These are phyloP conservation scores for Pollimyrus isidori DNA, from an alignment of 2,113 vertebrate genomes.

Conservation along the genomic window DNA sequence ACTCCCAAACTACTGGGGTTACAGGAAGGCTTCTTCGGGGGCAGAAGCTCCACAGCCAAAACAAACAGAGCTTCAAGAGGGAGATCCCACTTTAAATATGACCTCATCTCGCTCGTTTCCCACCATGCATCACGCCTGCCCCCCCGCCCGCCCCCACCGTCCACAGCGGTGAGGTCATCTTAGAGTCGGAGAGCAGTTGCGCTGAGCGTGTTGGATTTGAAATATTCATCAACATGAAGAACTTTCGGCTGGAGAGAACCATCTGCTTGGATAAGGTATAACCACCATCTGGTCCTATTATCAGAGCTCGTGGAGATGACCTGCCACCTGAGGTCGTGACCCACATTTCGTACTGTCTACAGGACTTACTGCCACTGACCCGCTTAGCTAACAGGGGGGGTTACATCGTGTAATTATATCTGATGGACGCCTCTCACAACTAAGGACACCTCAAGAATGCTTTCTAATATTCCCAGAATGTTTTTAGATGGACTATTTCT, in stretches of 20 bases:
- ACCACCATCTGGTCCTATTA: not conserved
- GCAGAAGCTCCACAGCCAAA: not conserved
- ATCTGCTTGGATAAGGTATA: constrained; percentile 2
- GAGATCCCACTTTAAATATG: constrained; percentile 33
- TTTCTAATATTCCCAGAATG: not conserved
- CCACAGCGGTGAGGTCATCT: constrained; percentile 37
- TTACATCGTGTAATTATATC: not conserved
- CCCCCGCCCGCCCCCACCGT: not conserved
- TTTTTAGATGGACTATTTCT: not conserved
- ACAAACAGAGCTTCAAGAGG: not conserved
- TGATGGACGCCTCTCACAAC: not conserved
- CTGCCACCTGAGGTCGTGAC: not conserved
- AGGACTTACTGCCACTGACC: not conserved
- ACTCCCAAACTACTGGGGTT: not conserved
- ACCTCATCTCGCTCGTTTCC: constrained; percentile 34
- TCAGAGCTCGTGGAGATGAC: not conserved
- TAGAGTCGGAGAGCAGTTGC: not conserved
- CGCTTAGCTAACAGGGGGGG: not conserved
- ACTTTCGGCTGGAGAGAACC: not conserved
- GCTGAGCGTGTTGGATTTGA: not conserved
- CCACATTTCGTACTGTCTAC: not conserved
- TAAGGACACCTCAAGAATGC: not conserved
- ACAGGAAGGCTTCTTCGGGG: not conserved
- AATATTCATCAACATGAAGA: constrained; percentile 13
- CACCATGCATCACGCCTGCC: not conserved